These are phyloP conservation scores for Diarsia brunnea DNA, from an alignment of 2,888 invertebrate genomes.

Conservation along the genomic window DNA sequence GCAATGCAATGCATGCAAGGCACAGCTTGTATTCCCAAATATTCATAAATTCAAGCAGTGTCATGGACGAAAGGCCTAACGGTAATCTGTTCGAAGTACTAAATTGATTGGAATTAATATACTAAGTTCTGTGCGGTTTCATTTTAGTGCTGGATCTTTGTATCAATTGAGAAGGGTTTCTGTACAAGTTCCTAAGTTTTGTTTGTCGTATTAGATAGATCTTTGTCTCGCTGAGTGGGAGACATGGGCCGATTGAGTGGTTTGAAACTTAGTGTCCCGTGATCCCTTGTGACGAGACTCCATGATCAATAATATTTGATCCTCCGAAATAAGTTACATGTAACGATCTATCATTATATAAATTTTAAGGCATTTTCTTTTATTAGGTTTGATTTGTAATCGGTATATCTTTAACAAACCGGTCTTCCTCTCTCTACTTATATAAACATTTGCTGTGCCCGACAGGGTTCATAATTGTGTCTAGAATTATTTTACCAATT, in stretches of 20 bases:
- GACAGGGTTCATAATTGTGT: no score
- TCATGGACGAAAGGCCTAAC: neutral
- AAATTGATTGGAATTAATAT: conserved; percentile 7
- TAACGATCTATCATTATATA: no score
- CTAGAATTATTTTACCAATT: no score
- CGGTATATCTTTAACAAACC: no score
- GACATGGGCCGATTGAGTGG: neutral
- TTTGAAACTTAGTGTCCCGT: conserved; percentile 1
- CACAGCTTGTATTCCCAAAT: no score
- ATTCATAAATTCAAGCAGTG: no score
- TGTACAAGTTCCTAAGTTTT: conserved; percentile 16
- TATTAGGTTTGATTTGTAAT: no score
- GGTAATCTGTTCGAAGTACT: neutral
- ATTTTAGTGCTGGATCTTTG: conserved; percentile 5
- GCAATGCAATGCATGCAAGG: no score
- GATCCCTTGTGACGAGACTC: neutral
- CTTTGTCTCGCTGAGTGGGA: neutral
- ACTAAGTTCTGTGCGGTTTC: neutral
- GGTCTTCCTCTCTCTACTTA: no score
- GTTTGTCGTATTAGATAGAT: conserved; percentile 30
- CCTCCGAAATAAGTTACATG: neutral
- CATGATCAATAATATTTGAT: neutral
- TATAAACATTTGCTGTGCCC: no score
- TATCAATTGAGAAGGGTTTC: conserved; percentile 20
- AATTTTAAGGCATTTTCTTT: no score